Percentiles rank a stretch among this genome's conserved stretches.
phyloP scores from a whole-genome alignment of 2,797 vertebrate species.

The Paramormyrops hopkinsi region DNA sequence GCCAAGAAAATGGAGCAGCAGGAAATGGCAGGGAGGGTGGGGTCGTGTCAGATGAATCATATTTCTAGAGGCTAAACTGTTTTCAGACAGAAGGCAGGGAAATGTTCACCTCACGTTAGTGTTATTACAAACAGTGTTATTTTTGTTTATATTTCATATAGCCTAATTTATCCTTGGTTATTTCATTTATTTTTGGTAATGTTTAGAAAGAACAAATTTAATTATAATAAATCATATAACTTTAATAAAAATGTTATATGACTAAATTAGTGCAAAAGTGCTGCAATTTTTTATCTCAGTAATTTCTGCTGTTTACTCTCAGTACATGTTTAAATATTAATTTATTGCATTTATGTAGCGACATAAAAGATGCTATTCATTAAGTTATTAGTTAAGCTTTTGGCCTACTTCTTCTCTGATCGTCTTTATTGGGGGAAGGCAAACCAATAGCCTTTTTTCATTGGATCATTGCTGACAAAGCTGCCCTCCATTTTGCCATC shows the following conservation, averaged over 20 bases:
- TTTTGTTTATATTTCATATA: not conserved
- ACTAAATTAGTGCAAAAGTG: not conserved
- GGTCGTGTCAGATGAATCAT: not conserved
- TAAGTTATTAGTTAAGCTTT: not conserved
- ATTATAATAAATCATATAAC: not conserved
- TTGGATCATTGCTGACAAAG: not conserved
- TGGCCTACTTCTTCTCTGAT: not conserved
- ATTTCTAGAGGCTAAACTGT: not conserved
- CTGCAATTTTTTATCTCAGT: not conserved
- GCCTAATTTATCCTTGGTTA: not conserved
- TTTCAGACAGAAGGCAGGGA: not conserved
- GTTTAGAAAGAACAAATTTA: not conserved
- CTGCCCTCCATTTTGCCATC: not conserved
- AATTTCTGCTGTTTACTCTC: not conserved
- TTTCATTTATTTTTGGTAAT: not conserved
- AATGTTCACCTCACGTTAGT: not conserved
- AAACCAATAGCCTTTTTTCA: not conserved
- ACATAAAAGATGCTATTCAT: not conserved
- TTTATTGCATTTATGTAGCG: not conserved
- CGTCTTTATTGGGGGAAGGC: not conserved
- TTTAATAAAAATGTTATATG: not conserved
- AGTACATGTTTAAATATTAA: not conserved
- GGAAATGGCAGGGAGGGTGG: not conserved
- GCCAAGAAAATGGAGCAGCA: not conserved
- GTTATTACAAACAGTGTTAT: not conserved